These are phyloP conservation scores for Isotomurus palustris DNA, from an alignment of 2,888 invertebrate genomes.

Conservation along the genomic window DNA sequence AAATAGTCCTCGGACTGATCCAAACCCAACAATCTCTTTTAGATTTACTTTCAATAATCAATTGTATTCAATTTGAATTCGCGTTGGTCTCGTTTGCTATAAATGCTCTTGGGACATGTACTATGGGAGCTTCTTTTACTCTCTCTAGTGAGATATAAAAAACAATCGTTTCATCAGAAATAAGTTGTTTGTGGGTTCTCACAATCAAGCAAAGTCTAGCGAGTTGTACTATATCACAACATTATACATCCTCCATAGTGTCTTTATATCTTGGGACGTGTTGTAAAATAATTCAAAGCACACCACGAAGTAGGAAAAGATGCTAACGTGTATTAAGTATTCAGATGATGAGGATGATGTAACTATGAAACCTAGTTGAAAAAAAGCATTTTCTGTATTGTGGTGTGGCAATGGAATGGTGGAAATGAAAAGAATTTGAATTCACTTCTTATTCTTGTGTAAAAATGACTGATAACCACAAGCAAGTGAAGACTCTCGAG, in stretches of 20 bases:
- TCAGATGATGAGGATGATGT: no score
- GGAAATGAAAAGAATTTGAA: conserved; percentile 3
- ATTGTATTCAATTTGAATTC: no score
- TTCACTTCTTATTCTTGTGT: background rate
- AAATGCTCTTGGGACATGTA: background rate
- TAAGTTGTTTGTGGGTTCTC: conserved; percentile 8
- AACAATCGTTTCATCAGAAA: conserved; percentile 9
- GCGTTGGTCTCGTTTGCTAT: background rate
- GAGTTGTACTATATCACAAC: no score
- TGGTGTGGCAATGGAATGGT: background rate
- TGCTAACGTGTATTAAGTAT: background rate
- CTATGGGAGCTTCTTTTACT: no score
- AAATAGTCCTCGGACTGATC: background rate
- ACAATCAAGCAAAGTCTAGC: background rate
- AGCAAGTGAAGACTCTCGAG: background rate
- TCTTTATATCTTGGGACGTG: no score
- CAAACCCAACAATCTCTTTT: background rate
- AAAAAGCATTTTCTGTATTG: background rate
- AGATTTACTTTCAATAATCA: conserved; percentile 3
- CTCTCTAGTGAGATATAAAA: no score
- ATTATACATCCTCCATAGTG: no score
- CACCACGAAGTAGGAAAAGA: conserved; percentile 3
- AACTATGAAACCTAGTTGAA: background rate
- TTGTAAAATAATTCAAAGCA: background rate
- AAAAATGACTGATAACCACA: background rate